Evolutionary conservation across 2,888 invertebrate genomes (phyloP).

Genomic region (Lithophane socia): DNA sequence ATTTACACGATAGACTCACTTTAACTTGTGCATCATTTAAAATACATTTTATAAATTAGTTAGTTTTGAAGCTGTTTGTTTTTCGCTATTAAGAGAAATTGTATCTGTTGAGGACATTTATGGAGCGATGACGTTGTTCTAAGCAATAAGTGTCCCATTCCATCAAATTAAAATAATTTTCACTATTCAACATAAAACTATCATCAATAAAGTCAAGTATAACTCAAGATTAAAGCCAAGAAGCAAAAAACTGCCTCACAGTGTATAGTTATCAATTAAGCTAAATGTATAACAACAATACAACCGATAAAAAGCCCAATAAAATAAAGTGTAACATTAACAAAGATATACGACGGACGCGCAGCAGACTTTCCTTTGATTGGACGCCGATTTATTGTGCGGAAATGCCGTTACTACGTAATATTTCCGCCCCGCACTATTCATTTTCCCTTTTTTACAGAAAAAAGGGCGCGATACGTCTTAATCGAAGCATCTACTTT

Average conservation of each 20-base stretch:
- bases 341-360: slow-evolving; percentile 86
- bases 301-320: slow-evolving; percentile 86
- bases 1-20: slow-evolving; percentile 53
- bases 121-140: too few relatives aligned
- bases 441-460: slow-evolving; percentile 89
- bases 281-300: slow-evolving; percentile 84
- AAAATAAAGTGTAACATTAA: slow-evolving; percentile 90
- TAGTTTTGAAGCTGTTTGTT: neutral
- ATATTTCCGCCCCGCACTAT: slow-evolving; percentile 89
- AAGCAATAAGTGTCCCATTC: neutral
- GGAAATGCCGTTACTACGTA: slow-evolving; percentile 90
- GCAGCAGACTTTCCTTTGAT: slow-evolving; percentile 87
- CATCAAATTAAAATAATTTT: too few relatives aligned
- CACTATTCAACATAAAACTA: neutral
- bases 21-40: slow-evolving; percentile 39
- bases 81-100: neutral
- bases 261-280: slow-evolving; percentile 79
- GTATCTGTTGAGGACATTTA: neutral
- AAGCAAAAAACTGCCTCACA: slow-evolving; percentile 32
- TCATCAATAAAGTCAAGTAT: slow-evolving; percentile 8
- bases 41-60: slow-evolving; percentile 33
- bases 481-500: slow-evolving; percentile 83
- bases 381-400: slow-evolving; percentile 90
- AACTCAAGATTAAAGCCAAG: slow-evolving; percentile 23
- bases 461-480: slow-evolving; percentile 90